Evolutionary conservation across 2,113 vertebrate genomes (phyloP).

Genomic region (Pseudolaguvia tuberculata): DNA sequence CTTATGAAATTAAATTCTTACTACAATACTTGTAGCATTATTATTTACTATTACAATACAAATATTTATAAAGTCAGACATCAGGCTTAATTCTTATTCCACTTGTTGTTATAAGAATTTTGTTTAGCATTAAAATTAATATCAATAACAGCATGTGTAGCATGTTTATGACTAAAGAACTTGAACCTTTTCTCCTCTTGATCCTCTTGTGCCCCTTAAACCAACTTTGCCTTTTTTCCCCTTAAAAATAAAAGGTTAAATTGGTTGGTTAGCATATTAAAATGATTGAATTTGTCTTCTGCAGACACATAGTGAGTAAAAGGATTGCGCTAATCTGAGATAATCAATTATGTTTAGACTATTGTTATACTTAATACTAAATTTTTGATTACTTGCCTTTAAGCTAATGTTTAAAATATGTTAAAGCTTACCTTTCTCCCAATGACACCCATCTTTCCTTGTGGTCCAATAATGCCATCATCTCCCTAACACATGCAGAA

Average conservation of each 20-base stretch:
- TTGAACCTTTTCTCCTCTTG: slow-evolving; percentile 76
- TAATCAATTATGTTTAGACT: background rate
- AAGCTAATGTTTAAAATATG: background rate
- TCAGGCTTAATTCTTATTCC: background rate
- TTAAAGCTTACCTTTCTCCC: slow-evolving; percentile 72
- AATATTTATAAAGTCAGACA: background rate
- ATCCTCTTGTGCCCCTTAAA: slow-evolving; percentile 66
- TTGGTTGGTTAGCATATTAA: background rate
- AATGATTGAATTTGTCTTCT: background rate
- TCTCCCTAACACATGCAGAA: slow-evolving; percentile 66
- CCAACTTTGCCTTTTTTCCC: slow-evolving; percentile 79
- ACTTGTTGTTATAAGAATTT: background rate
- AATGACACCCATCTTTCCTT: slow-evolving; percentile 62
- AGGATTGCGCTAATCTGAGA: background rate
- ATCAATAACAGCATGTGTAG: too few relatives aligned
- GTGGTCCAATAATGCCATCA: slow-evolving; percentile 59
- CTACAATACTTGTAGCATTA: background rate
- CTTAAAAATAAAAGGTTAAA: slow-evolving; percentile 52
- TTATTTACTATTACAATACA: background rate
- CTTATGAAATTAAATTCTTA: too few relatives aligned
- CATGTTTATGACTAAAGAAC: background rate
- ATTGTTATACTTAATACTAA: background rate
- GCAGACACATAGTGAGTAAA: background rate
- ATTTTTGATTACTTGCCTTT: background rate
- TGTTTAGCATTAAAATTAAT: too few relatives aligned